These are phyloP conservation scores for Cyprinodon diabolis DNA, from an alignment of 2,797 vertebrate species.

Conservation along the genomic window DNA sequence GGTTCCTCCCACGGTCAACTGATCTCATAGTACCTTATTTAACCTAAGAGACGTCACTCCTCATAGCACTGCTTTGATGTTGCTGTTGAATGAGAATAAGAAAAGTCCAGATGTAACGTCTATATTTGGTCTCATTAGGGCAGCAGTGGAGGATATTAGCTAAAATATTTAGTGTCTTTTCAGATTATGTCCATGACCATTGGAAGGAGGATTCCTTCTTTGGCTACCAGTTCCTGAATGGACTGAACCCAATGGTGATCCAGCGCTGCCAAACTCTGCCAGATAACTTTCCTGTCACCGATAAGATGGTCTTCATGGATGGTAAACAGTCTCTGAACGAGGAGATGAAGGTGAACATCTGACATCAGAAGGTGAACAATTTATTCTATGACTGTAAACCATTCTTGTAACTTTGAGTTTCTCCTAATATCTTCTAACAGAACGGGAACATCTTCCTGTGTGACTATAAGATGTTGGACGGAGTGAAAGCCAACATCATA, in stretches of 20 bases:
- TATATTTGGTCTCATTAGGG: neutral
- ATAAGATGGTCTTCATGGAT: conserved; percentile 27
- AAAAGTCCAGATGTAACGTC: neutral
- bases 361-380: neutral
- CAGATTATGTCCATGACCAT: conserved; percentile 54
- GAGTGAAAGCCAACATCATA: conserved; percentile 59
- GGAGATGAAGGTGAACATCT: conserved; percentile 57
- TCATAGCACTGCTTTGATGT: too few species aligned
- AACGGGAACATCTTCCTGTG: conserved; percentile 80
- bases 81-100: too few species aligned
- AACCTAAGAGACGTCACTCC: too few species aligned
- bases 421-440: conserved; percentile 51
- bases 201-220: conserved; percentile 67
- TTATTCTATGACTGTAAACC: neutral
- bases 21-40: too few species aligned
- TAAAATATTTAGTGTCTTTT: neutral
- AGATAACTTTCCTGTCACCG: conserved; percentile 48
- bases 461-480: conserved; percentile 75
- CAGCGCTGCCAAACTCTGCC: conserved; percentile 49
- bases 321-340: conserved; percentile 8
- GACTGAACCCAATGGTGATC: conserved; percentile 67
- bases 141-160: neutral
- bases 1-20: neutral
- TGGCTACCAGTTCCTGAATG: conserved; percentile 68
- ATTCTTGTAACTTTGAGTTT: neutral